Percentiles rank a stretch among this genome's conserved stretches.
phyloP scores from a whole-genome alignment of 2,113 vertebrate species.

The Corythornis cristatus region DNA sequence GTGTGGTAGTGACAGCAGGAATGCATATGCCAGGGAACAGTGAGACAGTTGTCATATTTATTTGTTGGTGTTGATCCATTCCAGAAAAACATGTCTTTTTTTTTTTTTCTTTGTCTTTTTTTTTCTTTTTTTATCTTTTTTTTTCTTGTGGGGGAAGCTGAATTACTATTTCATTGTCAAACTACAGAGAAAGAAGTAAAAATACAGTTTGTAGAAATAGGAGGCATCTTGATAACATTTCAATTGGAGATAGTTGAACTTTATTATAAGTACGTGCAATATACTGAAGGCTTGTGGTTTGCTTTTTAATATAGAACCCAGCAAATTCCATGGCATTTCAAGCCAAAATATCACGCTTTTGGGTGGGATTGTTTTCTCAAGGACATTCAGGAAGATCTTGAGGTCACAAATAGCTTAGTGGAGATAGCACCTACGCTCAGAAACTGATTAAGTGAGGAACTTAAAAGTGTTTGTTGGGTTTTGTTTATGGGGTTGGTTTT shows the following conservation, averaged over 20 bases:
- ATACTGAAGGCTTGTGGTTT: neutral
- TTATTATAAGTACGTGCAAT: neutral
- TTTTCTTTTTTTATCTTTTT: no score
- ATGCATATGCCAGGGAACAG: neutral
- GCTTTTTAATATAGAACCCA: neutral
- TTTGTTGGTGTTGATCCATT: neutral
- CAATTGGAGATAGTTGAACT: neutral
- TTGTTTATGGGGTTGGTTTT: no score
- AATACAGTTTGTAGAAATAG: neutral
- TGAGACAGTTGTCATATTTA: neutral
- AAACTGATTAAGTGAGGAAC: neutral
- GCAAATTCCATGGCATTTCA: neutral
- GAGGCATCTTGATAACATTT: neutral
- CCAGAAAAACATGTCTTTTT: neutral
- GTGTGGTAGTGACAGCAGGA: fast-evolving
- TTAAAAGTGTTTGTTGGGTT: neutral
- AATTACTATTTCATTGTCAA: neutral
- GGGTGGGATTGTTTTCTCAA: neutral
- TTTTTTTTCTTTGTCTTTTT: neutral
- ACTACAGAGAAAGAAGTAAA: neutral
- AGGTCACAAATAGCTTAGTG: neutral
- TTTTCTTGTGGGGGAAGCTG: neutral
- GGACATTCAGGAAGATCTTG: neutral
- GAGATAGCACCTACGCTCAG: neutral
- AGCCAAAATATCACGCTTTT: neutral